phyloP scores from a whole-genome alignment of 37 sponge, comb jelly and placozoan species.

The Chondrosia reniformis region DNA sequence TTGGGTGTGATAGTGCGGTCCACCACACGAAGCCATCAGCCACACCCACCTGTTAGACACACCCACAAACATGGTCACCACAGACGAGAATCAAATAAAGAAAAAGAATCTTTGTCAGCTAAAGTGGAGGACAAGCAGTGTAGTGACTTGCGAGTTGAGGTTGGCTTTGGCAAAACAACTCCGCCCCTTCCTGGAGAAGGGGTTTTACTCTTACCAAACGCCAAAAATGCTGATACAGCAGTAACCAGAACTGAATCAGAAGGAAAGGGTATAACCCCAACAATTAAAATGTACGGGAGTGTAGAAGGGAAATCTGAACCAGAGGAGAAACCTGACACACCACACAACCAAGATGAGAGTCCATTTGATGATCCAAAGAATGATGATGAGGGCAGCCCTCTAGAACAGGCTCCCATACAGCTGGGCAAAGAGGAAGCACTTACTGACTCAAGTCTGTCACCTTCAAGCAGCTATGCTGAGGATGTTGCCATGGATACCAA shows the following conservation, averaged over 20 bases:
- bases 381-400: neutral
- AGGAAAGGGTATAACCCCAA: neutral
- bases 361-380: no score
- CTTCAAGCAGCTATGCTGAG: neutral
- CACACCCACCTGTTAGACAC: neutral
- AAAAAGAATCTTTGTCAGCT: no score
- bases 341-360: neutral
- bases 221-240: neutral
- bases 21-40: neutral
- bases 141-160: neutral
- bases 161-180: slow-evolving; percentile 33
- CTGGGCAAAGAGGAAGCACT: neutral
- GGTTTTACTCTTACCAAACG: neutral
- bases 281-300: neutral
- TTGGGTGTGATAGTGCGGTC: slow-evolving; percentile 55
- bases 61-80: neutral
- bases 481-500: neutral
- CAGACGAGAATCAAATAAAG: neutral
- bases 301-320: neutral
- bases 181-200: slow-evolving; percentile 23
- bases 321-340: neutral
- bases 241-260: no score
- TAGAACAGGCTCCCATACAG: neutral
- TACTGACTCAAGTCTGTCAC: slow-evolving; percentile 19
- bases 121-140: no score